Evolutionary conservation across 2,888 invertebrate species (phyloP).

Genomic region (Metellina segmentata): DNA sequence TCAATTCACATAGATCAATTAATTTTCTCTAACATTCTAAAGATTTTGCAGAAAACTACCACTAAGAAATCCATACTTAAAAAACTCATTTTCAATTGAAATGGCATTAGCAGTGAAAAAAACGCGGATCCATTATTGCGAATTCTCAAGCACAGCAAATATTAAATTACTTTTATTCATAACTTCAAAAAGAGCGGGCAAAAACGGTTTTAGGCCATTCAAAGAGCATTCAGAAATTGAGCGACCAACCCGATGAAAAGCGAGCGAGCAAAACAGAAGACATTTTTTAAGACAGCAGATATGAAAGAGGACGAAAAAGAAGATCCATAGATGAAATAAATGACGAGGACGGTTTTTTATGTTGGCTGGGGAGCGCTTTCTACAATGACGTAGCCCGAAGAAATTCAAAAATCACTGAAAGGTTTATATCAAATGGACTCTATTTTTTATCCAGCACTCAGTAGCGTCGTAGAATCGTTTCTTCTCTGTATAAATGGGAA

Average conservation of each 20-base stretch:
- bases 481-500: slow-evolving; percentile 48
- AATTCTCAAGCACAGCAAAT: background rate
- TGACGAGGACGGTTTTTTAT: slow-evolving; percentile 19
- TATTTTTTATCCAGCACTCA: background rate
- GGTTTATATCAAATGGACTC: slow-evolving; percentile 33
- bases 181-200: background rate
- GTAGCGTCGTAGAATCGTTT: background rate
- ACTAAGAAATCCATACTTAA: background rate
- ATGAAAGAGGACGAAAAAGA: slow-evolving; percentile 8
- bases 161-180: background rate
- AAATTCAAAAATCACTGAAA: slow-evolving; percentile 34
- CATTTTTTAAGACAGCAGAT: background rate
- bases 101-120: background rate
- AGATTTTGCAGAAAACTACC: background rate
- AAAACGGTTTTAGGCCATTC: background rate
- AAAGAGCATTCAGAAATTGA: background rate
- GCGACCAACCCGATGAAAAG: background rate
- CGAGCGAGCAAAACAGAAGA: background rate
- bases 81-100: background rate
- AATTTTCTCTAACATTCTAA: background rate
- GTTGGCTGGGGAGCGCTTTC: slow-evolving; percentile 8
- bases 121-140: background rate
- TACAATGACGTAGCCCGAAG: background rate
- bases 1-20: background rate
- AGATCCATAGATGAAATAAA: slow-evolving; percentile 40